Conservation (phyloP, 2,888 invertebrate species). For the Drosophila anomalata region DNA sequence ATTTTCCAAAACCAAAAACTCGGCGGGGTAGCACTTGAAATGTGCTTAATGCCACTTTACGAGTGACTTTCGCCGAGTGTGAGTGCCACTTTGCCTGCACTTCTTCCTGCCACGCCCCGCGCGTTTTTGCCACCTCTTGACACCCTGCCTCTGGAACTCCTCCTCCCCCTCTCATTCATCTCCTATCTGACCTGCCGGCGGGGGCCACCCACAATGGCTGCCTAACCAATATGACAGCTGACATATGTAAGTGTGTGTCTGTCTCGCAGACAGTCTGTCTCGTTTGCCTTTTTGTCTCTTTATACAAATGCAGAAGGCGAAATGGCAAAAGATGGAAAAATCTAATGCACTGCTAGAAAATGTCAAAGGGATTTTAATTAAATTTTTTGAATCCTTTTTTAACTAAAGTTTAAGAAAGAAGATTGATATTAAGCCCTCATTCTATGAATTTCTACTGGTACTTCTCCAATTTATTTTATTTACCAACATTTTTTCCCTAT, state of each 20-base stretch:
- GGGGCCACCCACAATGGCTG: slow-evolving; percentile 32
- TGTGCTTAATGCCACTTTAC: slow-evolving; percentile 80
- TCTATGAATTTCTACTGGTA: no score
- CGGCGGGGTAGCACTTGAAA: slow-evolving; percentile 65
- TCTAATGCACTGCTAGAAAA: slow-evolving; percentile 12
- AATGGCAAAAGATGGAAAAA: slow-evolving; percentile 14
- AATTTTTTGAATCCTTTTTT: background rate
- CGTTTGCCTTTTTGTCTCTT: slow-evolving; percentile 20
- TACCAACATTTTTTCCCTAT: background rate
- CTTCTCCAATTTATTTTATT: background rate
- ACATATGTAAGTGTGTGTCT: slow-evolving; percentile 73
- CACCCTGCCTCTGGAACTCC: background rate
- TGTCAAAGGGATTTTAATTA: background rate
- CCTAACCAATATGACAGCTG: slow-evolving; percentile 77
- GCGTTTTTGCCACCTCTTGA: background rate
- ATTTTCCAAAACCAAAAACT: slow-evolving; percentile 67
- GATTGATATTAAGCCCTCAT: no score
- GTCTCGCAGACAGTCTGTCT: slow-evolving; percentile 14
- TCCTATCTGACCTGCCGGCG: background rate
- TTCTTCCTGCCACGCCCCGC: slow-evolving; percentile 31
- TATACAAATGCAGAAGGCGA: slow-evolving; percentile 32
- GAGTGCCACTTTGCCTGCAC: slow-evolving; percentile 75
- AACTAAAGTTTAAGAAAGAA: no score
- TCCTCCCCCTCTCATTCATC: no score
- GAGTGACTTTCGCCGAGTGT: slow-evolving; percentile 76